Conservation (phyloP, 2,113 vertebrate genomes). For the Atherinomorus stipes region DNA sequence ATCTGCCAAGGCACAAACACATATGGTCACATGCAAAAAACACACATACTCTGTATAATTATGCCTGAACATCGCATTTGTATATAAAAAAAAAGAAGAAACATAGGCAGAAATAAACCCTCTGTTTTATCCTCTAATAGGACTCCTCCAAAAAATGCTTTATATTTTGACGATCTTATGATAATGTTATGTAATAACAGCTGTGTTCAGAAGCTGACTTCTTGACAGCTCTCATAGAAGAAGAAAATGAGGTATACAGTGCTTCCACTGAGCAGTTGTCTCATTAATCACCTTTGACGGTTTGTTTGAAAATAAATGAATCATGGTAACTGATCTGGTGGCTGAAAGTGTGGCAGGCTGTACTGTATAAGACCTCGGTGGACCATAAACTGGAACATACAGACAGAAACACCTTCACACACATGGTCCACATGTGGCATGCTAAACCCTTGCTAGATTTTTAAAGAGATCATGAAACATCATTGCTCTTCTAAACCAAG, state of each 20-base stretch:
- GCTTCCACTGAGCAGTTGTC: conserved; percentile 2
- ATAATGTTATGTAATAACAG: conserved; percentile 55
- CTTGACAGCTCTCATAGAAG: conserved; percentile 3
- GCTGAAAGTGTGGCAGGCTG: not conserved
- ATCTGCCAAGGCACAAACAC: not conserved
- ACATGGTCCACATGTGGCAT: not conserved
- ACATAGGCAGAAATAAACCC: conserved; percentile 27
- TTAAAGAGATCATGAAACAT: not conserved
- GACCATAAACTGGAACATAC: not conserved
- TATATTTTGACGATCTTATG: conserved; percentile 11
- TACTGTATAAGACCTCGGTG: not conserved
- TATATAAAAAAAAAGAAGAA: conserved; percentile 22
- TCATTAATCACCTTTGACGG: not conserved
- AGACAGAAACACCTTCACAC: not conserved
- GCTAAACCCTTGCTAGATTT: no score
- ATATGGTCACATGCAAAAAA: not conserved
- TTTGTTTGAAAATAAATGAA: conserved; percentile 9
- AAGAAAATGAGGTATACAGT: conserved; percentile 17
- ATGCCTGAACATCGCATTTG: conserved; percentile 5
- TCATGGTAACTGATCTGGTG: not conserved
- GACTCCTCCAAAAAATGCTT: not conserved
- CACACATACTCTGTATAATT: not conserved
- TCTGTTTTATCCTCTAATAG: conserved; percentile 30
- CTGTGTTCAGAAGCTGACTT: not conserved
- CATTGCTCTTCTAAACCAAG: not conserved